Base-by-base conservation (phyloP, 2,888 invertebrate species). In the Stenurella melanura region DNA sequence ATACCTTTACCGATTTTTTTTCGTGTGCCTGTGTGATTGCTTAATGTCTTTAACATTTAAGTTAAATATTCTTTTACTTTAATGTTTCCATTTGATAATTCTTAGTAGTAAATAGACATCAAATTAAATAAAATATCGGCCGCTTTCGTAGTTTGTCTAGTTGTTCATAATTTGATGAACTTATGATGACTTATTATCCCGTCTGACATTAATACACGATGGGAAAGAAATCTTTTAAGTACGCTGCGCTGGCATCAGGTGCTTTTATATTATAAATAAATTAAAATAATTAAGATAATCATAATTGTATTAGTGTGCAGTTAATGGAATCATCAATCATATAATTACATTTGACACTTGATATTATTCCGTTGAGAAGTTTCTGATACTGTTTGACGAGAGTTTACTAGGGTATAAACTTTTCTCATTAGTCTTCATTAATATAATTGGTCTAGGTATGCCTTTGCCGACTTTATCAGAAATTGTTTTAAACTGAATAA, bases 371-470 rank as follows among this genome's bases (percentile, higher is more conserved):
- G 66, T 38, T 64, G 72, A 73, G 78, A 76, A 77, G 66, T 78
- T 75, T 54, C 68, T 72, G 75, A 77, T 76, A 69, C 73, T 72
- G 67, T 57, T 57, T 79, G 74, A 76, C 69, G 74, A 70, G 64
- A 73, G 76, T 74, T 69, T 72, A 74, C 73, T 70, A 70, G 54
- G 76, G 76, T 60, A 61, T 21, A 77, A 83, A 83, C 76, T 83
- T 83, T 83, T 82, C 82, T 81, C 83, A 80, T 83, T 83, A 81
- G 80, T 83, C 82, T 83, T 83, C 82, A 83, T 83, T 80, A 83
- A 73, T 70, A 61, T 70, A 60, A 70, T 70, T 57, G 34, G 69
- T 6, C 26, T 34, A 70, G 70, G 70, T 70, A 60, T 42, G 18
- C 19, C 17, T 30, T 42, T 11, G 42, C 6, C 17, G 42, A 18